Evolutionary conservation across 23 tunicate species (phyloP).

Genomic region (Corella eumyota): DNA sequence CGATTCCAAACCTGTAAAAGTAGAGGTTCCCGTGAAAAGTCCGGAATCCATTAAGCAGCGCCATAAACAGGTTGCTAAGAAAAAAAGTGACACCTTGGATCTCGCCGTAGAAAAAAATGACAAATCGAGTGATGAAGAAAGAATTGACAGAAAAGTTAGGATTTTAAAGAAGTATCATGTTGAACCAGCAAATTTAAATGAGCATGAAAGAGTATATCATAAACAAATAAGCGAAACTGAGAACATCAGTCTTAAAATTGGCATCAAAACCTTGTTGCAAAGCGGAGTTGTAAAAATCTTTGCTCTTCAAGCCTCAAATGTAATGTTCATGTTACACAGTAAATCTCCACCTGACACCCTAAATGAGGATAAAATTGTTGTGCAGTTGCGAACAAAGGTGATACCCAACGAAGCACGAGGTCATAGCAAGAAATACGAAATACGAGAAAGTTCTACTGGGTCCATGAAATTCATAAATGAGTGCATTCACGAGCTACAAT

Average conservation of each 20-base stretch:
- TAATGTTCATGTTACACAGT: constrained; percentile 2
- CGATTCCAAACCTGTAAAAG: constrained; percentile 1
- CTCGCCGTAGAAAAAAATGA: constrained; percentile 9
- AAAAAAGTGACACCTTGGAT: constrained; percentile 5
- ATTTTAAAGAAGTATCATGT: constrained; percentile 43
- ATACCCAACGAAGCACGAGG: constrained; percentile 57
- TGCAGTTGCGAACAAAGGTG: constrained; percentile 75
- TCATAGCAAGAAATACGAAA: constrained; percentile 74
- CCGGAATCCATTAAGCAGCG: not conserved
- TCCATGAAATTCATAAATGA: constrained; percentile 72
- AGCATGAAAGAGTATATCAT: not conserved
- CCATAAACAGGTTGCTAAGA: constrained; percentile 5
- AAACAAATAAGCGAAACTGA: not conserved
- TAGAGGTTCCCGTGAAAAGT: constrained; percentile 3
- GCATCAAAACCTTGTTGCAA: constrained; percentile 48
- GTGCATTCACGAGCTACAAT: constrained; percentile 33
- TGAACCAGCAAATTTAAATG: constrained; percentile 6
- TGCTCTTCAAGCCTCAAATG: constrained; percentile 60
- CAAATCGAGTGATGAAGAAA: constrained; percentile 14
- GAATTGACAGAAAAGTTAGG: constrained; percentile 35
- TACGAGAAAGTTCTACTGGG: constrained; percentile 43
- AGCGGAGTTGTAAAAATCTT: constrained; percentile 55
- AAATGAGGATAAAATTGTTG: constrained; percentile 23
- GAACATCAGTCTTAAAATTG: constrained; percentile 24
- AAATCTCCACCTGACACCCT: constrained; percentile 7